Base-by-base conservation (phyloP, 2,888 invertebrate genomes). In the Conchocele bisecta region DNA sequence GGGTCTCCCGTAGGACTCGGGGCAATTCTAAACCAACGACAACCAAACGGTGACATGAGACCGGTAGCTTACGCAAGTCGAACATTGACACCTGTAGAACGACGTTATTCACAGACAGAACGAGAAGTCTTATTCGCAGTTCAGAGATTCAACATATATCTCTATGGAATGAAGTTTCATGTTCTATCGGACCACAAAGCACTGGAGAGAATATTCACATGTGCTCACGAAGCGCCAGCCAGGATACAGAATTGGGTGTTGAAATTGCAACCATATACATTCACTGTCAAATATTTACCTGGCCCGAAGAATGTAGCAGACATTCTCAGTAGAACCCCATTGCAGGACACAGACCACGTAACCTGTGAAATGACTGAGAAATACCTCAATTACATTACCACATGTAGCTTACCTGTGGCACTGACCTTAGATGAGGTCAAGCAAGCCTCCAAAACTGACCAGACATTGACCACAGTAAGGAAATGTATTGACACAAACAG, bases 51-150 rank as follows among this genome's bases (percentile, higher is more conserved):
- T 24, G 28, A 63, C 13, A 24, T 31, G 11, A 26, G 15, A 29
- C 61, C 46, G 15, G 51, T 63, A 28, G 54, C 46, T 20, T 44
- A 56, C 24, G 53, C 44, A 11, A 63, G 63, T 26, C 29, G 54
- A 46, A 46, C 46, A 28, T 46, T 46, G 17, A 46, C 46, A 28
- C 46, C 46, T 9, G 28, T 28, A 24, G 46, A 46, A 17, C 24
- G 46, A 46, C 46, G 46, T 22, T 46, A 46, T 28, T 46, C 46
- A 5, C 46, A 46, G 15, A 46, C 46, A 46, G 46, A 46, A 17
- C 24, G 46, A 46, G 46, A 46, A 20, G 46, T 46, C 6, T 22
- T 46, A 15, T 46, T 46, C 15, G 46, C 26, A 22, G 28, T 46
- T 20, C 46, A 46, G 15, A 5, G 46, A 5, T 46, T 46, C 15